Percentiles rank a stretch among this genome's conserved stretches.
Evolutionary conservation across 1,140 invertebrate genomes (phyloP).

Genomic region (Procambarus clarkii): DNA sequence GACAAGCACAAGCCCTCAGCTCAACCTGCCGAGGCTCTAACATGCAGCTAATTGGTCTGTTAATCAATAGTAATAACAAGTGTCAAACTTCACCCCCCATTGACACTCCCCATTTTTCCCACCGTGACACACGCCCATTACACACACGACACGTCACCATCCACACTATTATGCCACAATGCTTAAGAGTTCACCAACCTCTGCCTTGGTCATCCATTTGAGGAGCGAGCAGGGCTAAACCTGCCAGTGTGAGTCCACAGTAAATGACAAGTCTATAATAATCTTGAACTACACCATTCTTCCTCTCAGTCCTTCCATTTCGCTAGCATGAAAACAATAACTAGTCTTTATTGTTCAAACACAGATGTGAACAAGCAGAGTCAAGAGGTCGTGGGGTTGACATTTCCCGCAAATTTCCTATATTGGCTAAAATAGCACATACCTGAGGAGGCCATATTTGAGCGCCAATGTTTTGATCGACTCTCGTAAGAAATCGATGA

Average conservation of each 20-base stretch:
- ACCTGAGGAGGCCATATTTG: conserved; percentile 66
- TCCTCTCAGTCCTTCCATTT: neutral
- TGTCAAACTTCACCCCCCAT: neutral
- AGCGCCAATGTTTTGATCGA: conserved; percentile 62
- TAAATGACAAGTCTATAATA: neutral
- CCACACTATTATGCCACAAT: too few species aligned
- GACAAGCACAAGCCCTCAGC: too few species aligned
- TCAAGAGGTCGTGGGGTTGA: neutral
- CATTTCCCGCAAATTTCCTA: neutral
- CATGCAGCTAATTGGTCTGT: too few species aligned
- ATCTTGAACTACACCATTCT: neutral
- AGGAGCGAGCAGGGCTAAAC: neutral
- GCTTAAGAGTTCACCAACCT: too few species aligned
- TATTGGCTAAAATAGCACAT: conserved; percentile 40
- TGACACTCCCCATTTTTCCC: neutral
- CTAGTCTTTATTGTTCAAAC: too few species aligned
- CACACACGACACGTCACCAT: too few species aligned
- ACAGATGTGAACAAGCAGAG: too few species aligned
- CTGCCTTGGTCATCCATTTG: too few species aligned
- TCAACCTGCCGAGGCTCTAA: too few species aligned
- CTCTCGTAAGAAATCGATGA: conserved; percentile 56
- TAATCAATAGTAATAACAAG: too few species aligned
- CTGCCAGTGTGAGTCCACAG: neutral
- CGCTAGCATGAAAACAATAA: too few species aligned
- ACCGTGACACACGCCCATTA: neutral